Evolutionary conservation across 2,888 invertebrate species (phyloP), one percentile per base, ranked within the genome.

Genomic region (Agonopterix heracliana): DNA sequence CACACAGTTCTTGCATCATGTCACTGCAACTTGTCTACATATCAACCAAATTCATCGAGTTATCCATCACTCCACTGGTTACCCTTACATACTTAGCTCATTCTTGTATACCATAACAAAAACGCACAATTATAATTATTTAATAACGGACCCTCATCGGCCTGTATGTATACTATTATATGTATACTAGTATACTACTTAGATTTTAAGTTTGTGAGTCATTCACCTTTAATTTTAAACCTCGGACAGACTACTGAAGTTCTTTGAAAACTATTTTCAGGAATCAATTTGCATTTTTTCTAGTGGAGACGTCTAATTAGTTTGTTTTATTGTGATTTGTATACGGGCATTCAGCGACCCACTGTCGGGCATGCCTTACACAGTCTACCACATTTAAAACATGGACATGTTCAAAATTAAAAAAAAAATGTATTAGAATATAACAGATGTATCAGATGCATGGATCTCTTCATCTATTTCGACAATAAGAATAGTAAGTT

Each of bases 1-100:
- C 78, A 82, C 78, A 82, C 78, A 78, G 62, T 78, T 77, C 63
- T 78, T 76, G 79, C 81, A 77, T 81, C 83, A 77, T 79, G 83
- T 83, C 85, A 81, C 79, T 67, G 38, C 61, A 68, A 61, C 60
- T 65, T 64, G 13, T 61, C 53, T 66, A 85, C 84, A 86, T 85
- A 84, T 86, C 85, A 84, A 73, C 63, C 62, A 66, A 70, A 66
- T 60, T 69, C 67, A 65, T 65, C 52, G 54, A 69, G 59, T 66
- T 66, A 67, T 64, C 26, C 64, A 59, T 26, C 54, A 46, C 55
- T 54, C 53, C 68, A 66, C 26, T 26, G 64, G 67, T 68, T 72
- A 68, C 66, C 70, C 61, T 26, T 60, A 55, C 61, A 56, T 60
- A 60, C 55, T 53, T 59, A 61, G 50, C 60, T 63, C 57, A 57